Percentiles rank a stretch among this genome's conserved stretches.
These are phyloP conservation scores for Anorthoa munda DNA, from an alignment of 2,888 invertebrate genomes.

Conservation along the genomic window DNA sequence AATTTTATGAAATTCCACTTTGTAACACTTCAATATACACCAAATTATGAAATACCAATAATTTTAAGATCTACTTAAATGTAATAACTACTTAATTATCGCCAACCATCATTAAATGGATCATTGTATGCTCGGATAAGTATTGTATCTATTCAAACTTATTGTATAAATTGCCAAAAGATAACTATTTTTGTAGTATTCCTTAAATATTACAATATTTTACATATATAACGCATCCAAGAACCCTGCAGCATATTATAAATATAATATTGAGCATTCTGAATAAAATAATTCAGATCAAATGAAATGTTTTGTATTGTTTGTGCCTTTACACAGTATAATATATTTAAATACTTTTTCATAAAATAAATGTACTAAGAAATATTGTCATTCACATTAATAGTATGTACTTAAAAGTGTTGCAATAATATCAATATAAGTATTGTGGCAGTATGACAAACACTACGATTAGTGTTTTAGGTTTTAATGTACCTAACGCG, in stretches of 20 bases:
- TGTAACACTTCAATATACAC: constrained; percentile 80
- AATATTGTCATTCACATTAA: constrained; percentile 61
- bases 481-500: constrained; percentile 72
- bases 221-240: constrained; percentile 64
- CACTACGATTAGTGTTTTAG: constrained; percentile 69
- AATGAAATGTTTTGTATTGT: constrained; percentile 81
- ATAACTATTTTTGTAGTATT: constrained; percentile 89
- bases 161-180: constrained; percentile 87
- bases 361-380: constrained; percentile 68
- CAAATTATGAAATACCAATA: constrained; percentile 73
- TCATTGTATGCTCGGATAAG: constrained; percentile 65
- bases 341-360: constrained; percentile 76
- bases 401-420: constrained; percentile 81
- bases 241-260: constrained; percentile 60
- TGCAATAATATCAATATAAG: constrained; percentile 78
- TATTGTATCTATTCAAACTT: constrained; percentile 72
- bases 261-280: constrained; percentile 59
- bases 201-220: constrained; percentile 79
- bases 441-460: constrained; percentile 77
- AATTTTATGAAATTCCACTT: constrained; percentile 85
- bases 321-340: constrained; percentile 87
- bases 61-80: constrained; percentile 68
- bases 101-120: constrained; percentile 64
- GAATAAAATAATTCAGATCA: constrained; percentile 64
- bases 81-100: constrained; percentile 66